These are phyloP conservation scores for Iguana delicatissima DNA, from an alignment of 2,797 vertebrate species.

Conservation along the genomic window DNA sequence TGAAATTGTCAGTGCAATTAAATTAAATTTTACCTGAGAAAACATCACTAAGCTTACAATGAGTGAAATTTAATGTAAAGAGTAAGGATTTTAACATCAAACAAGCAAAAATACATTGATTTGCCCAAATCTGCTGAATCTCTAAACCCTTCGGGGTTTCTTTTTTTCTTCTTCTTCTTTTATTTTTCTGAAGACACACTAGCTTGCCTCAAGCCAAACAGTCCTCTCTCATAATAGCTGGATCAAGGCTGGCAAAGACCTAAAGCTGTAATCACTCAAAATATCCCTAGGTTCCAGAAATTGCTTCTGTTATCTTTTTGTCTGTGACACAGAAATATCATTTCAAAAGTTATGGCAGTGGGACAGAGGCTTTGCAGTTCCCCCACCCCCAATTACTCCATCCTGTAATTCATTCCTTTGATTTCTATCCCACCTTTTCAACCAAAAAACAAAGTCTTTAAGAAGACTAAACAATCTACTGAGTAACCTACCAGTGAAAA, in stretches of 20 bases:
- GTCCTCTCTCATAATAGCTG: neutral
- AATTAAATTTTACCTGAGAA: conserved; percentile 9
- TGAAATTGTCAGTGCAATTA: conserved; percentile 7
- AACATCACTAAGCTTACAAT: neutral
- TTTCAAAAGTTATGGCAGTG: neutral
- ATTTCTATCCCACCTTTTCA: too few relatives aligned
- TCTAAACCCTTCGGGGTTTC: neutral
- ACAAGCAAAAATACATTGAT: neutral
- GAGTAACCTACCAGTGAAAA: neutral
- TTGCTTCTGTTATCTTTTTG: neutral
- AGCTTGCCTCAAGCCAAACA: neutral
- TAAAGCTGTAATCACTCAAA: neutral
- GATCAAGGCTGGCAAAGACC: neutral
- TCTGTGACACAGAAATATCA: neutral
- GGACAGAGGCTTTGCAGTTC: neutral
- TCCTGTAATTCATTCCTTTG: too few relatives aligned
- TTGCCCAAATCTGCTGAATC: neutral
- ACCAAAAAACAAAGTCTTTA: too few relatives aligned
- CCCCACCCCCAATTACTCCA: too few relatives aligned
- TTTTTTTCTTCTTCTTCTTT: too few relatives aligned
- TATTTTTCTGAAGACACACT: neutral
- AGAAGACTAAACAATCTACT: too few relatives aligned
- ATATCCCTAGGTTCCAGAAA: neutral
- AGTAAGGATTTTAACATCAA: neutral
- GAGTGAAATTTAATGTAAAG: neutral